These are phyloP conservation scores for Colaptes auratus DNA, from an alignment of 2,113 vertebrate species.

Conservation along the genomic window DNA sequence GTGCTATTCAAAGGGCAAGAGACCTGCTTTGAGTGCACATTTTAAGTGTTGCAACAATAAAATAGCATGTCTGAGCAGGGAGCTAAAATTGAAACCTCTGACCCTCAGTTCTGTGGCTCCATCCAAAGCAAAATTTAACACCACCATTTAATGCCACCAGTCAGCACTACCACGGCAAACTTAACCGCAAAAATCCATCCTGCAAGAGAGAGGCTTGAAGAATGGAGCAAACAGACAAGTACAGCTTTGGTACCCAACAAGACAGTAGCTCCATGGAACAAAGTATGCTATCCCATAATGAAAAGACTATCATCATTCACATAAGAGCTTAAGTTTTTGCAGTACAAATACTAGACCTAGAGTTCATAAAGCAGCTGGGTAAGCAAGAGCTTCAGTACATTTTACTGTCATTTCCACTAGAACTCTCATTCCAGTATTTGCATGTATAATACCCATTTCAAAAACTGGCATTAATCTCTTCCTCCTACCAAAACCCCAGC, in stretches of 20 bases:
- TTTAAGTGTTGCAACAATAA: not conserved
- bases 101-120: not conserved
- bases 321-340: not conserved
- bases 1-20: not conserved
- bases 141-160: accelerated
- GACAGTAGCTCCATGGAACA: not conserved
- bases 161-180: not conserved
- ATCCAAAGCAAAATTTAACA: not conserved
- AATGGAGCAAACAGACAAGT: not conserved
- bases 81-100: not conserved
- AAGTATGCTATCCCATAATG: accelerated
- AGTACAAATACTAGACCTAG: not conserved
- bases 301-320: accelerated
- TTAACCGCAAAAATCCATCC: not conserved
- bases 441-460: not conserved
- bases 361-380: not conserved
- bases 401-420: not conserved
- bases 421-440: not conserved
- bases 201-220: not conserved
- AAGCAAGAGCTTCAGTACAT: not conserved
- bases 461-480: not conserved
- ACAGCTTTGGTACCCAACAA: not conserved
- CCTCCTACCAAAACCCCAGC: not conserved
- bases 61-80: not conserved
- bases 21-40: not conserved